Evolutionary conservation across 2,888 invertebrate species (phyloP).

Genomic region (Spatulosminthurus flaviceps): DNA sequence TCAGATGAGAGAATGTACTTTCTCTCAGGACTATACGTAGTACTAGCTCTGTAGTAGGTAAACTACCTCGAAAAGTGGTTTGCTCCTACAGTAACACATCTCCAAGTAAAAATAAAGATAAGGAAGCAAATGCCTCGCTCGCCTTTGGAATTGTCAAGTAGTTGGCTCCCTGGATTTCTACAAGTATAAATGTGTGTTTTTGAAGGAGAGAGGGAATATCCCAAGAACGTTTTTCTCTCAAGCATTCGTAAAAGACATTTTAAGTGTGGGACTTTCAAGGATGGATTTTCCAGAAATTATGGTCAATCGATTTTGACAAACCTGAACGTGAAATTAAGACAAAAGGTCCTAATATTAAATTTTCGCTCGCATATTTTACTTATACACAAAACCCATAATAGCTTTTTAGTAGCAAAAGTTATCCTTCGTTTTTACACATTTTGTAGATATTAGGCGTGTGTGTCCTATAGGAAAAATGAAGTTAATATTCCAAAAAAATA

Average conservation of each 20-base stretch:
- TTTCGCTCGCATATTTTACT: too few relatives aligned
- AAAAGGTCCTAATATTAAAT: not conserved
- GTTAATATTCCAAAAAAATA: not conserved
- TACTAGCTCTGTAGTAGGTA: too few relatives aligned
- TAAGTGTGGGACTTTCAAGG: not conserved
- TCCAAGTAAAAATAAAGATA: constrained; percentile 4
- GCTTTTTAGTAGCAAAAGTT: too few relatives aligned
- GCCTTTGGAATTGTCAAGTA: constrained; percentile 20
- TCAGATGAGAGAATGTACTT: too few relatives aligned
- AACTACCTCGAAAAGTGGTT: too few relatives aligned
- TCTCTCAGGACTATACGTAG: not conserved
- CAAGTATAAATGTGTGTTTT: constrained; percentile 6
- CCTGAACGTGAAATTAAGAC: constrained; percentile 42
- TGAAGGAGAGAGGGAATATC: not conserved
- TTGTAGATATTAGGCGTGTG: too few relatives aligned
- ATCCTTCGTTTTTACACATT: too few relatives aligned
- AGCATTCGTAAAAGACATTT: constrained; percentile 10
- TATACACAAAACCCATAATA: too few relatives aligned
- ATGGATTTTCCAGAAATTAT: constrained; percentile 49
- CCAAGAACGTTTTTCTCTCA: not conserved
- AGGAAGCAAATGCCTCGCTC: constrained; percentile 1
- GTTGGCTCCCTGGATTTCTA: not conserved
- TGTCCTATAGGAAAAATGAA: too few relatives aligned
- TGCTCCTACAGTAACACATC: not conserved
- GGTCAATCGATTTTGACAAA: constrained; percentile 58